phyloP scores from a whole-genome alignment of 2,888 invertebrate species.

The Artemia sinica region DNA sequence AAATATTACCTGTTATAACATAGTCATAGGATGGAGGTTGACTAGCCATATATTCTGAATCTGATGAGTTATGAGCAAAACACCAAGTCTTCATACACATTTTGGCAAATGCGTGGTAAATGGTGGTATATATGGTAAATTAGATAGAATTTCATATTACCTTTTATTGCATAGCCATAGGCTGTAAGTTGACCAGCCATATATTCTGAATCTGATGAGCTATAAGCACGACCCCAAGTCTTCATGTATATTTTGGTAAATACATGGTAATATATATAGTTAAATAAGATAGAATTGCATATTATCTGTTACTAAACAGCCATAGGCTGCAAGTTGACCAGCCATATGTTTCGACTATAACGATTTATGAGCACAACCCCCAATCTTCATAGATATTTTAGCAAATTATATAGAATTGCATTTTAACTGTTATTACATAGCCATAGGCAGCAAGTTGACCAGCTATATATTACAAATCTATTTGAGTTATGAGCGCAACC shows the following conservation, averaged over 20 bases:
- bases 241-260: conserved; percentile 49
- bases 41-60: conserved; percentile 97
- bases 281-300: background rate
- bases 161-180: conserved; percentile 65
- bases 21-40: conserved; percentile 75
- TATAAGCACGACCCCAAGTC: conserved; percentile 97
- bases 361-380: too few relatives aligned
- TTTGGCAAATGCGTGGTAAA: conserved; percentile 21
- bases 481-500: too few relatives aligned
- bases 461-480: too few relatives aligned
- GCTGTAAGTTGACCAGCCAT: conserved; percentile 87
- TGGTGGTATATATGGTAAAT: too few relatives aligned
- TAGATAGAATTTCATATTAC: conserved; percentile 28
- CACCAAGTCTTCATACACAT: conserved; percentile 91
- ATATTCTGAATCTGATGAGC: conserved; percentile 92
- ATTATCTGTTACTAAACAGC: background rate
- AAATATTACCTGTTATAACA: conserved; percentile 43
- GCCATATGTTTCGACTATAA: too few relatives aligned
- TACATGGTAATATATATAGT: too few relatives aligned
- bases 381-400: too few relatives aligned
- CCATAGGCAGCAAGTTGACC: too few relatives aligned
- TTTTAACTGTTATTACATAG: too few relatives aligned
- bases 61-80: conserved; percentile 91
- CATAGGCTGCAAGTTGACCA: too few relatives aligned
- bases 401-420: too few relatives aligned